Evolutionary conservation across 2,797 vertebrate species (phyloP).

Genomic region (Dendrocincla fuliginosa): DNA sequence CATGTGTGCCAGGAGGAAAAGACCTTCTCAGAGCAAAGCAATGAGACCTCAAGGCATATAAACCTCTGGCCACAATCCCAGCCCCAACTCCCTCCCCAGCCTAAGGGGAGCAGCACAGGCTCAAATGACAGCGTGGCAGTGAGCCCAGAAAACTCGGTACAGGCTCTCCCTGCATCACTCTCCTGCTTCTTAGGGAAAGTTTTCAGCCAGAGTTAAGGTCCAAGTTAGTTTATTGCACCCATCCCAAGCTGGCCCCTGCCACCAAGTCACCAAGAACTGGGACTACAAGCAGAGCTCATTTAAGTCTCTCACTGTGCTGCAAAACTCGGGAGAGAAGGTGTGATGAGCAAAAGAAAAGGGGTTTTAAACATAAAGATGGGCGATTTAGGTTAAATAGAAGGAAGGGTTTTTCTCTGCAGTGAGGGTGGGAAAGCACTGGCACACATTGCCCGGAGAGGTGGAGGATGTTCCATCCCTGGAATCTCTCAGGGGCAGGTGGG

Average conservation of each 20-base stretch:
- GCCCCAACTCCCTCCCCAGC: neutral
- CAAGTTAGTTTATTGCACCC: neutral
- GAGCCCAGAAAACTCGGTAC: neutral
- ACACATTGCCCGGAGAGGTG: accelerated
- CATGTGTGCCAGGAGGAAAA: neutral
- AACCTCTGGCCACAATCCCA: neutral
- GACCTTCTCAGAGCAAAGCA: neutral
- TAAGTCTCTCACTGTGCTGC: neutral
- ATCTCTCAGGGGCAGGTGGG: neutral
- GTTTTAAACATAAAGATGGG: neutral
- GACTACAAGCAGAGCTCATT: neutral
- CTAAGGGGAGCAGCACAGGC: neutral
- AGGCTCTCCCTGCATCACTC: neutral
- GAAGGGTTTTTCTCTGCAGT: neutral
- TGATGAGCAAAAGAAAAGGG: accelerated
- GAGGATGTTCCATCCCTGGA: neutral
- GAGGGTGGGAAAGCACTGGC: neutral
- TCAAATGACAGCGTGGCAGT: neutral
- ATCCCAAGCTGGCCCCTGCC: neutral
- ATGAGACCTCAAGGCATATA: neutral
- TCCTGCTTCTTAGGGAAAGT: neutral
- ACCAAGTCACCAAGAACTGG: neutral
- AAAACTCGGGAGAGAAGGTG: neutral
- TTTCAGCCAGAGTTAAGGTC: neutral
- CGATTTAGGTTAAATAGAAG: neutral